Base-by-base conservation (phyloP, 2,888 invertebrate genomes). In the Caenorhabditis wallacei region DNA sequence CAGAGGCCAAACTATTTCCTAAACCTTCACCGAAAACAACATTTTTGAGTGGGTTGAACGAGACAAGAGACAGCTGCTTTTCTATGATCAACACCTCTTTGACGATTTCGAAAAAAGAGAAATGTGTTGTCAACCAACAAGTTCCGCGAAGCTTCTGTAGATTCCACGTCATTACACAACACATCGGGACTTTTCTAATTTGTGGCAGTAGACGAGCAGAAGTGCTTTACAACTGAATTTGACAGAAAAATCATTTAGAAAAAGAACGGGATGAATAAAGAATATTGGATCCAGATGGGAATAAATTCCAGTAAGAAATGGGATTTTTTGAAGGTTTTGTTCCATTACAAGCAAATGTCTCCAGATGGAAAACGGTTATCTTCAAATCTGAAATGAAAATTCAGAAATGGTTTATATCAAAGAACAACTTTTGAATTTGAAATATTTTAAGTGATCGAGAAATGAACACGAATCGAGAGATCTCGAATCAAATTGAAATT, bases 141-240 rank as follows among this genome's bases (percentile, higher is more conserved):
- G 68, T 76, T 76, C 20, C 16, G 43, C n/a, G 26, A 66, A 61
- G 51, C 13, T 63, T 48, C 48, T 37, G 51, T 18, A 70, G 57
- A 37, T 68, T 66, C 57, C 75, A 59, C 59, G 75, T 66, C 68
- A 68, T 76, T 68, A 68, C 75, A 68, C 75, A 43, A 51, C 48
- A 43, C 40, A 43, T 43, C 26, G 7, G 46, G 48, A 53, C 35
- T 13, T 48, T 18, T 75, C 59, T 46, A 68, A 61, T 69, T 76
- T 69, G 76, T 69, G 76, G 37, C 40, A 11, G 10, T 48, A 16
- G 20, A 13, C 7, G 54, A 53, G 46, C 24, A 66, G 26, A 7
- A 26, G 26, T 30, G 37, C 54, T 51, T 76, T 69, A 69, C 68
- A 76, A 24, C 24, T 20, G 10, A 26, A 18, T 16, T 18, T 3